Evolutionary conservation across 2,888 invertebrate genomes (phyloP), one percentile per base, ranked within the genome.

Genomic region (Erynnis tages): DNA sequence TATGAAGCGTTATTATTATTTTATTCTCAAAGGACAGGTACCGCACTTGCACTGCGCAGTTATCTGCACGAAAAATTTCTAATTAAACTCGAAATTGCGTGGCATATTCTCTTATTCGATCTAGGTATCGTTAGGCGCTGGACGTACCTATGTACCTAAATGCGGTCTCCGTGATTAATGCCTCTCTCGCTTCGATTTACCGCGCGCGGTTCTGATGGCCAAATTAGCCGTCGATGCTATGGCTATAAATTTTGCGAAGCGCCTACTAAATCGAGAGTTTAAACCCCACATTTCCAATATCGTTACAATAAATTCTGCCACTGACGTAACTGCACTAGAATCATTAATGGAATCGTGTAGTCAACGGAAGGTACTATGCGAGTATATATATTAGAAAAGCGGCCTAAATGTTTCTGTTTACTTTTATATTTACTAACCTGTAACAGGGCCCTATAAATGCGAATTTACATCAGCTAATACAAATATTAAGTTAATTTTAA

Each of bases 161-260:
- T 41, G 34, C 25, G 23, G 34, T 27, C 34, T 8, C 52, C 65
- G 73, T 79, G 73, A 79, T 76, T 71, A 71, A 79, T 79, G 76
- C 59, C 46, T 52, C 57, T 72, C 62, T 66, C 62, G 69, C 61
- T 67, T 66, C 73, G 71, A 80, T 80, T 78, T 76, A 80, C 72
- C 71, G 63, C 67, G 61, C 66, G 69, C 57, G 71, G 74, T 68
- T 70, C 73, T 66, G 69, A 68, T 67, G 69, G 69, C 71, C 69
- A 72, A 79, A 81, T 80, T 77, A 72, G 73, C 78, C 60, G 52
- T 56, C 59, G 57, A 60, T 60, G 56, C 56, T 35, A 54, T 44
- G 49, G 54, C 54, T 48, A 59, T 65, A 62, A 64, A 63, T 65
- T 65, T 56, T 30, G 56, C 34, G 58, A 61, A 58, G 57, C 62